Base-by-base conservation (phyloP, 1,140 invertebrate species). In the Euura lappo region DNA sequence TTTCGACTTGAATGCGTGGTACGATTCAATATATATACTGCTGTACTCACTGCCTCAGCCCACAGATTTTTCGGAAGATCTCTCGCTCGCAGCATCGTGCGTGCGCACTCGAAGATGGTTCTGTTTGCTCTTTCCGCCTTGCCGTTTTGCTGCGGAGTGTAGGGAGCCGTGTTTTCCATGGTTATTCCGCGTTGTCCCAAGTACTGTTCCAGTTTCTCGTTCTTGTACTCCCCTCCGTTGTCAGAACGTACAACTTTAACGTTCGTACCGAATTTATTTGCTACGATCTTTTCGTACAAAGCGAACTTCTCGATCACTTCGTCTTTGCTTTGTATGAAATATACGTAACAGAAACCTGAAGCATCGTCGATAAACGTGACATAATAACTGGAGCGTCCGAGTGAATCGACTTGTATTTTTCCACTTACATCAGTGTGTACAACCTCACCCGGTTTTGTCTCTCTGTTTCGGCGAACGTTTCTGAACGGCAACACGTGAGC, bases 101-200 rank as follows among this genome's bases (percentile, higher is more conserved):
- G 64, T 2, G 85, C 85, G 70, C 71, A 79, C 70, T 89, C 83
- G 3, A 83, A 71, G 43, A 88, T 74, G 1, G 82, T 85, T 42
- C 85, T 71, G 77, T 87, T 84, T 44, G 81, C 79, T 69, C 83
- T 71, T 72, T 89, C 86, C 45, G 78, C 75, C 6, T 78, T 68
- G 5, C 83, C 81, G 71, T 86, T 86, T 78, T 85, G 82, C 74
- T 87, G 76, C n/a, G 83, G 82, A 7, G 80, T 82, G 70, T 86
- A 81, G 2, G 78, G 75, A 45, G 79, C 74, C 3, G 81, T 82
- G 60, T 76, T 44, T 51, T 79, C 72, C 11, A 72, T 46, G 4
- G 68, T 44, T 46, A 73, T 72, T 13, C 71, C 76, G 51, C 51
- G 51, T n/a, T 60, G 51, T 60, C n/a, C 51, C n/a, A 60, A 60